Conservation (phyloP, 2,113 vertebrate species). For the Semnornis frantzii region DNA sequence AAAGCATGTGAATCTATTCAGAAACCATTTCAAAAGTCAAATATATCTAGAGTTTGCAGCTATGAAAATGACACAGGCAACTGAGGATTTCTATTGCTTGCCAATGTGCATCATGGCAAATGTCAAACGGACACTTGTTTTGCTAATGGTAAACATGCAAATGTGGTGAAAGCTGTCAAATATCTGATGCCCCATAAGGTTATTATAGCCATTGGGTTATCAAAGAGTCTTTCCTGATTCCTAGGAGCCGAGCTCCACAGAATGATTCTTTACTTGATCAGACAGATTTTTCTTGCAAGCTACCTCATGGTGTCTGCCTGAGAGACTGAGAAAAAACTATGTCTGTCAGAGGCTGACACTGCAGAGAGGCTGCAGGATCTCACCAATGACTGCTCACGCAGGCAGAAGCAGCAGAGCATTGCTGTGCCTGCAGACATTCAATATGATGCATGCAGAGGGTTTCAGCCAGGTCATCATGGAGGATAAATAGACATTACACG, state of each 20-base stretch:
- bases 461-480: background rate
- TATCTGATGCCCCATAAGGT: background rate
- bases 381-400: background rate
- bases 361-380: background rate
- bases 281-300: background rate
- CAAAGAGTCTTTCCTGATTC: background rate
- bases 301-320: background rate
- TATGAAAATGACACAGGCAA: background rate
- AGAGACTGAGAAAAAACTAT: background rate
- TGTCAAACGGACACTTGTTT: background rate
- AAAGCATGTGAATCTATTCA: background rate
- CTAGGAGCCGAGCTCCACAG: background rate
- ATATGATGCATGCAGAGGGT: background rate
- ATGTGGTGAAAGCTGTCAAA: background rate
- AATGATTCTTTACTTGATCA: background rate
- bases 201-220: background rate
- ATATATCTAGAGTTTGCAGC: constrained; percentile 23
- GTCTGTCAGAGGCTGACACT: fast-evolving
- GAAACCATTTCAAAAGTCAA: constrained; percentile 51
- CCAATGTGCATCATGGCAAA: background rate
- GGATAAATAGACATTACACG: background rate
- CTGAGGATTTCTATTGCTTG: background rate
- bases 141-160: background rate
- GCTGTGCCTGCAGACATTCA: background rate
- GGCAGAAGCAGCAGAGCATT: background rate